These are phyloP conservation scores for Meleagris gallopavo DNA, from an alignment of 2,113 vertebrate species.

Conservation along the genomic window DNA sequence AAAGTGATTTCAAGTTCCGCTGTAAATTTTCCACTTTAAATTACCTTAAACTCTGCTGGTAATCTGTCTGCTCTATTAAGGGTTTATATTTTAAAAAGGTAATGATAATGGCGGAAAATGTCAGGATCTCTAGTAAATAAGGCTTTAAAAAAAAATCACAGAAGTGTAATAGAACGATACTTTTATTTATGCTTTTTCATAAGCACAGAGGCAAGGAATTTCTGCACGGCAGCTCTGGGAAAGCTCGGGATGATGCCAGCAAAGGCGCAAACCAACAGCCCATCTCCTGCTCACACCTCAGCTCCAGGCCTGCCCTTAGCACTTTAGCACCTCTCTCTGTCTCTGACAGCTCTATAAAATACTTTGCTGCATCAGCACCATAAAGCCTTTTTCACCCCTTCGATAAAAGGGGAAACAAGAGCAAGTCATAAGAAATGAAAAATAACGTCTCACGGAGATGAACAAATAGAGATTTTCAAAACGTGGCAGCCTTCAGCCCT, in stretches of 20 bases:
- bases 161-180: background rate
- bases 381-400: background rate
- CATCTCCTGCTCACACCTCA: background rate
- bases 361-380: background rate
- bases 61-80: constrained; percentile 1
- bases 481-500: background rate
- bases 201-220: background rate
- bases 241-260: background rate
- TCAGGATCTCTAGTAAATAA: constrained; percentile 12
- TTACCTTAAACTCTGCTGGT: constrained; percentile 8
- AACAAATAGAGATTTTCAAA: background rate
- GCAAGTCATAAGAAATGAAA: background rate
- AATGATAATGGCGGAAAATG: background rate
- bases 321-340: background rate
- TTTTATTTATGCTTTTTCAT: background rate
- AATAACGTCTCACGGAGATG: background rate
- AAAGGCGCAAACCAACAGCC: background rate
- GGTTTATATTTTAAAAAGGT: constrained; percentile 29
- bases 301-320: background rate
- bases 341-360: background rate
- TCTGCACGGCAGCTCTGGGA: background rate
- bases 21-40: constrained; percentile 29
- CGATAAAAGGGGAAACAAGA: background rate
- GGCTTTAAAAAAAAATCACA: background rate
- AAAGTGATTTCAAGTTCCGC: background rate